phyloP scores from a whole-genome alignment of 2,113 vertebrate species.

The Oryzias celebensis region DNA sequence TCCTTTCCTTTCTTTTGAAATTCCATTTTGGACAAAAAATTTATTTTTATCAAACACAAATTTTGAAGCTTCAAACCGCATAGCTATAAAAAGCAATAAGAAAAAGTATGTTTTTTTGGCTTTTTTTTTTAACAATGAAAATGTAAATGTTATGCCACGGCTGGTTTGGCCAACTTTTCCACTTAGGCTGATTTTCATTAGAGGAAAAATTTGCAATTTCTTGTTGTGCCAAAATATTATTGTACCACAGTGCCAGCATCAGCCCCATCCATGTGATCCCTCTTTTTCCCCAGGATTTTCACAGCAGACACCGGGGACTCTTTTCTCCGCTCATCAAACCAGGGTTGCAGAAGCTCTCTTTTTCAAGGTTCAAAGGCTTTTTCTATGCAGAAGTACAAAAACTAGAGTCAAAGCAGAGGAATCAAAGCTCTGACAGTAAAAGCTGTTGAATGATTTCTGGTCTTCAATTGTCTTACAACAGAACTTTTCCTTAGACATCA shows the following conservation, averaged over 20 bases:
- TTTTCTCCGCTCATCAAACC: conserved; percentile 16
- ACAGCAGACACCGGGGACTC: background rate
- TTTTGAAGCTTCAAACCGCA: too few relatives aligned
- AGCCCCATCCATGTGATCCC: background rate
- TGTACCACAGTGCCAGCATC: background rate
- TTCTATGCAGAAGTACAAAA: conserved; percentile 10
- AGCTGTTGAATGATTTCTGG: conserved; percentile 19
- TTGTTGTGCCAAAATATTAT: background rate
- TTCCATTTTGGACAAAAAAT: too few relatives aligned
- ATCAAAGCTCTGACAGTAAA: conserved; percentile 24
- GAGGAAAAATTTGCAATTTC: background rate
- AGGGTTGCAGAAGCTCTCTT: conserved; percentile 5
- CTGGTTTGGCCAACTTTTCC: too few relatives aligned
- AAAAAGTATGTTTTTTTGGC: too few relatives aligned
- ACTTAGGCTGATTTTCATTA: too few relatives aligned
- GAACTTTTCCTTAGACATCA: conserved; percentile 35
- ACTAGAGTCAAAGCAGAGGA: conserved; percentile 18
- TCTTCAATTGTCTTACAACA: conserved; percentile 24
- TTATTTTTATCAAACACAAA: too few relatives aligned
- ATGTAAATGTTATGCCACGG: too few relatives aligned
- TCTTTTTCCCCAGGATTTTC: background rate
- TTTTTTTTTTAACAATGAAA: too few relatives aligned
- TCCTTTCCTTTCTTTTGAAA: too few relatives aligned
- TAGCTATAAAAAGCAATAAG: too few relatives aligned
- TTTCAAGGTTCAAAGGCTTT: conserved; percentile 33